phyloP scores from a whole-genome alignment of 2,888 invertebrate species.

The Ectemnius lituratus region DNA sequence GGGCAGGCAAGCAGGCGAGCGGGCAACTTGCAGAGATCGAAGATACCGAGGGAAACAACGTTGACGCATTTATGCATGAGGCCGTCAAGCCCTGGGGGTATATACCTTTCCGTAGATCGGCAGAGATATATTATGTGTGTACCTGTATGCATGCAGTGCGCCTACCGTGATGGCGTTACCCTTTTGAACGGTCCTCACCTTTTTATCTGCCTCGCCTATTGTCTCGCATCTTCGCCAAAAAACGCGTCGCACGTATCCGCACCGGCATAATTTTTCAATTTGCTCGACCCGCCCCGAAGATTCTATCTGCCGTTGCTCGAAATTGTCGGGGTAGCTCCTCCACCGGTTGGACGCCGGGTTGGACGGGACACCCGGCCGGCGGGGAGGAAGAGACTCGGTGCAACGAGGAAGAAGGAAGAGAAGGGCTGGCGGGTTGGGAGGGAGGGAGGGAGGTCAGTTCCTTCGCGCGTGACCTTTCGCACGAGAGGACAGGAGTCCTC shows the following conservation, averaged over 20 bases:
- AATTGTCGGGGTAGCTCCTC: conserved; percentile 54
- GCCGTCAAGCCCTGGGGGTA: conserved; percentile 54
- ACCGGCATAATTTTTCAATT: conserved; percentile 68
- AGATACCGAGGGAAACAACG: conserved; percentile 54
- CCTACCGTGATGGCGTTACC: conserved; percentile 59
- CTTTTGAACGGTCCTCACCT: conserved; percentile 63
- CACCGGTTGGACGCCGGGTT: not conserved
- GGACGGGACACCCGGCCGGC: conserved; percentile 2
- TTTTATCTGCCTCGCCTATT: conserved; percentile 63
- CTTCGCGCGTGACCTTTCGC: conserved; percentile 62
- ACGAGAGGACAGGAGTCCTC: conserved; percentile 59
- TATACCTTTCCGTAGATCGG: conserved; percentile 57
- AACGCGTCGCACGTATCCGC: conserved; percentile 48
- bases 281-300: conserved; percentile 60
- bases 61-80: conserved; percentile 65
- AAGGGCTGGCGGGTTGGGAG: conserved; percentile 2
- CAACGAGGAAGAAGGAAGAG: not conserved
- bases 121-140: conserved; percentile 50
- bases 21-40: conserved; percentile 41
- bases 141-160: conserved; percentile 35
- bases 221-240: conserved; percentile 66
- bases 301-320: conserved; percentile 53
- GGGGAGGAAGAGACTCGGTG: not conserved
- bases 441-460: conserved; percentile 50
- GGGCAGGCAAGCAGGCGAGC: too few species aligned